Percentiles rank a stretch among this genome's conserved stretches.
These are phyloP conservation scores for Amphiprion percula DNA, from an alignment of 2,113 vertebrate species.

Conservation along the genomic window DNA sequence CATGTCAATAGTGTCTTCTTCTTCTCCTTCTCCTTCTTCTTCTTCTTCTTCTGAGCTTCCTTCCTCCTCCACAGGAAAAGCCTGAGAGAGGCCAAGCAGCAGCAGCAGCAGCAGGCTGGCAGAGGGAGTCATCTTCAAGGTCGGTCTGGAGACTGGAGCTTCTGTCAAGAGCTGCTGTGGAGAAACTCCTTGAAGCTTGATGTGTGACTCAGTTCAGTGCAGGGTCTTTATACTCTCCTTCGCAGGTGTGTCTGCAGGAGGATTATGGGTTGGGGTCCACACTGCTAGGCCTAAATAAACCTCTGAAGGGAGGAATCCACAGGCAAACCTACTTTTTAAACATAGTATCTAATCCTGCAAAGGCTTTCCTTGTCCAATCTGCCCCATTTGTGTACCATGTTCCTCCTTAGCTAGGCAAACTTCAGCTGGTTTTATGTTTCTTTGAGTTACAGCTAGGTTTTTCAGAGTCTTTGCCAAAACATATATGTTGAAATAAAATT, in stretches of 20 bases:
- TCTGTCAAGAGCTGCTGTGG: constrained; percentile 29
- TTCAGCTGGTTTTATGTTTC: constrained; percentile 16
- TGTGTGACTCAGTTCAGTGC: constrained; percentile 44
- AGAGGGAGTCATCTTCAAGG: constrained; percentile 48
- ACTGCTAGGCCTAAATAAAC: constrained; percentile 43
- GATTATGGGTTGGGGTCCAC: constrained; percentile 46
- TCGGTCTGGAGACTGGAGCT: constrained; percentile 35
- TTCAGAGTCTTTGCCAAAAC: constrained; percentile 26
- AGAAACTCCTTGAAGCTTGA: constrained; percentile 42
- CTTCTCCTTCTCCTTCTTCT: no score
- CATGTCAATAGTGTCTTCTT: no score
- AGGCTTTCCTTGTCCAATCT: constrained; percentile 8
- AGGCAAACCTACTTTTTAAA: constrained; percentile 45
- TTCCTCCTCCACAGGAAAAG: not conserved
- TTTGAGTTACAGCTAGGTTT: constrained; percentile 22
- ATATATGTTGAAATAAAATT: constrained; percentile 40
- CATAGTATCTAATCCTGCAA: constrained; percentile 2
- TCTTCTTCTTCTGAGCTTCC: no score
- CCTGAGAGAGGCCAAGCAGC: constrained; percentile 52
- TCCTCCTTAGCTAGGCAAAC: not conserved
- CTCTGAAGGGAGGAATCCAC: constrained; percentile 34
- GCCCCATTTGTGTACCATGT: not conserved
- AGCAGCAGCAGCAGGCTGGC: constrained; percentile 52
- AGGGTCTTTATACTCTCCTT: constrained; percentile 57
- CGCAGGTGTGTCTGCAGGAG: constrained; percentile 61